These are phyloP conservation scores for Diuraphis noxia DNA, from an alignment of 1,140 invertebrate species.

Conservation along the genomic window DNA sequence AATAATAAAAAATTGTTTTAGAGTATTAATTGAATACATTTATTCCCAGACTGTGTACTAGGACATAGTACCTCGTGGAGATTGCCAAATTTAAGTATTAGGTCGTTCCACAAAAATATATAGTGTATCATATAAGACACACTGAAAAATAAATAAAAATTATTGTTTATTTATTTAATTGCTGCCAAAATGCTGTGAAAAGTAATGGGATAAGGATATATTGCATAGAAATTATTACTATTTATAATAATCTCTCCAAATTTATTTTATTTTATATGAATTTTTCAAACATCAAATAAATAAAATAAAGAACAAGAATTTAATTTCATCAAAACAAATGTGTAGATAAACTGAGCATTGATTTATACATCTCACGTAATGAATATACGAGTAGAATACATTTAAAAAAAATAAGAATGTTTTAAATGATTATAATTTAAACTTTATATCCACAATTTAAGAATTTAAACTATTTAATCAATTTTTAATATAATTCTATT, in stretches of 20 bases:
- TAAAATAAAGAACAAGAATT: not conserved
- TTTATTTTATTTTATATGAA: not conserved
- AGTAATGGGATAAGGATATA: not conserved
- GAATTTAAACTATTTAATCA: not conserved
- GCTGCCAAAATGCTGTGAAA: not conserved
- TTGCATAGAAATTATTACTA: not conserved
- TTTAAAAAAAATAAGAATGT: slow-evolving; percentile 6
- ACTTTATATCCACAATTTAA: not conserved
- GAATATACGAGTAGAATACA: not conserved
- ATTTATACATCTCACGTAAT: not conserved
- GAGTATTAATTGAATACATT: not conserved
- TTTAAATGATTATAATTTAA: slow-evolving; percentile 10
- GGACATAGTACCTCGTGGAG: not conserved
- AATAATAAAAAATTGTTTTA: not conserved
- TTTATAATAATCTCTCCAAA: not conserved
- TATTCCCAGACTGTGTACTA: not conserved
- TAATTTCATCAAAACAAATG: not conserved
- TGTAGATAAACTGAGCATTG: not conserved
- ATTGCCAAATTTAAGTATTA: not conserved
- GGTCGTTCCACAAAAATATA: not conserved
- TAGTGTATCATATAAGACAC: not conserved
- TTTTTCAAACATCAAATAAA: not conserved
- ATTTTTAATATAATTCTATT: not conserved
- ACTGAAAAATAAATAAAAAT: not conserved
- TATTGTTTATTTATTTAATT: not conserved